phyloP scores from a whole-genome alignment of 2,888 invertebrate genomes.

The Eupsilia transversa region DNA sequence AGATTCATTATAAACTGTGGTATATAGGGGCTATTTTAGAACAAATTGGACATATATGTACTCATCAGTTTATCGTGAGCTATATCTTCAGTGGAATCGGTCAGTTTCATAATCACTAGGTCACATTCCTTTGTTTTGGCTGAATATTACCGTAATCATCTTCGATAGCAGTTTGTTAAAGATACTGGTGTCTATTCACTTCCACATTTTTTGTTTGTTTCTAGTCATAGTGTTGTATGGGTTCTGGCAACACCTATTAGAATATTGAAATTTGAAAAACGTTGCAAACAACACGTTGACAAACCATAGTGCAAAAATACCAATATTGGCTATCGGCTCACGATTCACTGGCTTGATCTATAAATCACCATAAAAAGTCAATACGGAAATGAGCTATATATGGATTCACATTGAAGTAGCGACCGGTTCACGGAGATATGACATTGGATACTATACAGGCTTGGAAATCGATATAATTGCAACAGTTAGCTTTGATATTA shows the following conservation, averaged over 20 bases:
- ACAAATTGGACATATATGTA: not conserved
- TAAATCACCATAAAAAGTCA: conserved; percentile 46
- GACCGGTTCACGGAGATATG: conserved; percentile 35
- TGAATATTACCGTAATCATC: not conserved
- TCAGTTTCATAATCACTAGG: not conserved
- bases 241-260: not conserved
- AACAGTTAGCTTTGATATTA: conserved; percentile 18
- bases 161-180: not conserved
- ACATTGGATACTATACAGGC: conserved; percentile 43
- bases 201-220: not conserved
- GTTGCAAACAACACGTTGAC: not conserved
- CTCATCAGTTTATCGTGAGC: not conserved
- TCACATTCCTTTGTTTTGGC: not conserved
- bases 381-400: conserved; percentile 56
- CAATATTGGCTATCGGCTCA: conserved; percentile 10
- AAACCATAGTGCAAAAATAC: not conserved
- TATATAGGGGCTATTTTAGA: not conserved
- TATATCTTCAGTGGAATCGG: not conserved
- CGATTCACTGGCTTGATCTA: conserved; percentile 45
- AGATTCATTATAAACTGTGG: not conserved
- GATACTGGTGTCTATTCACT: no score
- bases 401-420: conserved; percentile 30
- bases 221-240: not conserved
- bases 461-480: conserved; percentile 45
- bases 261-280: not conserved